A percentile compares a stretch with the other conserved stretches of the same genome.
phyloP scores from a whole-genome alignment of 92 coral and sea anemone species.

The Phenganax marumi region DNA sequence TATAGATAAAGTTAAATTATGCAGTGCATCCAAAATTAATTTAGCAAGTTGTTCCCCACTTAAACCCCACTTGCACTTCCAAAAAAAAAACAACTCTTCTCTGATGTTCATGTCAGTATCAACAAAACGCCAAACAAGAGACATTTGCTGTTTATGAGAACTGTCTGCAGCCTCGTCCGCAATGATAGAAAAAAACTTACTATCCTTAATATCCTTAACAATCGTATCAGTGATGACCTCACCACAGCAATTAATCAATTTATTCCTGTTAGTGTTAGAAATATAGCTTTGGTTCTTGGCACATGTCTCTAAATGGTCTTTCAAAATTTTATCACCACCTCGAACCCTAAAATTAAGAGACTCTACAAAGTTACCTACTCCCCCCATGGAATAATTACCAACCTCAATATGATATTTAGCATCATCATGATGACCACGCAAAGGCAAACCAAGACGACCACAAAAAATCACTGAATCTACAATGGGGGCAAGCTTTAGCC shows the following conservation, averaged over 20 bases:
- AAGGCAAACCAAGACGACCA: too few relatives aligned
- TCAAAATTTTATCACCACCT: conserved; percentile 23
- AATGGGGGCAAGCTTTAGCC: too few relatives aligned
- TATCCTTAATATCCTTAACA: neutral
- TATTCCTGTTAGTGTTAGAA: conserved; percentile 13
- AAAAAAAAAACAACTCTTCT: neutral
- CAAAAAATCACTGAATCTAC: too few relatives aligned
- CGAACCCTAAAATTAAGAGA: conserved; percentile 39
- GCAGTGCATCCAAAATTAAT: neutral
- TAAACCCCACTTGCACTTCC: neutral
- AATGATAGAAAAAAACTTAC: conserved; percentile 15
- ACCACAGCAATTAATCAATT: conserved; percentile 6
- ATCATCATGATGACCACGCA: conserved; percentile 27
- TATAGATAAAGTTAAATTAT: neutral
- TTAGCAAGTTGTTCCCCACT: too few relatives aligned
- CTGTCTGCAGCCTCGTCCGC: conserved; percentile 10
- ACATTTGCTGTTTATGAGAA: neutral
- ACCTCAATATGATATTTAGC: neutral
- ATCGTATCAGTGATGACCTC: conserved; percentile 14
- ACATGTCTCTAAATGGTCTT: conserved; percentile 16
- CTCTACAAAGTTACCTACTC: too few relatives aligned
- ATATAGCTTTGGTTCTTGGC: conserved; percentile 9
- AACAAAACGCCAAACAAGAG: conserved; percentile 7
- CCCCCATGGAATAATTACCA: neutral
- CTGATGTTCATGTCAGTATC: neutral